phyloP scores from a whole-genome alignment of 2,113 vertebrate species.

The Peucedramus taeniatus region DNA sequence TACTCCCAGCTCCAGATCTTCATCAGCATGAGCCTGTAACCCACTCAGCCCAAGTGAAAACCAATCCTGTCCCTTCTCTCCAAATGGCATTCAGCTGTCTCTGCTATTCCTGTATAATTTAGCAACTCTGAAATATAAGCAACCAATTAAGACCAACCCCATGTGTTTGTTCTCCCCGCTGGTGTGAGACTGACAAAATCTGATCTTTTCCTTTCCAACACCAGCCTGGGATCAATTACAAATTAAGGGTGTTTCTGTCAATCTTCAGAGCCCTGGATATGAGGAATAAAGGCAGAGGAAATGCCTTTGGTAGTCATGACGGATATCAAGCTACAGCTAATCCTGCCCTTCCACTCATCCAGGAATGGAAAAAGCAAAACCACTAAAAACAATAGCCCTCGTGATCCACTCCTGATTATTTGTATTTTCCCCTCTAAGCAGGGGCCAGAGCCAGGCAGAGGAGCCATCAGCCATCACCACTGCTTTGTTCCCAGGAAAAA shows the following conservation, averaged over 20 bases:
- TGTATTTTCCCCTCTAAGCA: not conserved
- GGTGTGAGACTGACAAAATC: slow-evolving; percentile 47
- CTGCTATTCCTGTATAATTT: slow-evolving; percentile 52
- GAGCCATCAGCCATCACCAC: not conserved
- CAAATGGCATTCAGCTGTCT: slow-evolving; percentile 34
- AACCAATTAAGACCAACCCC: slow-evolving; percentile 52
- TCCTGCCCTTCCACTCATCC: not conserved
- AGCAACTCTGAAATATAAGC: slow-evolving; percentile 63
- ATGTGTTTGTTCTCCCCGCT: slow-evolving; percentile 23
- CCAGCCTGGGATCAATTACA: slow-evolving; percentile 22
- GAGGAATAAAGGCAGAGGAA: not conserved
- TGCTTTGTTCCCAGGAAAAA: not conserved
- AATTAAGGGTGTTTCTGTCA: slow-evolving; percentile 28
- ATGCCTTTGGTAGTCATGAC: not conserved
- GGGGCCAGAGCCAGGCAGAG: not conserved
- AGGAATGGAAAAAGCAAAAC: not conserved
- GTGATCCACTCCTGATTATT: not conserved
- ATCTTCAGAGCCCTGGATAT: not conserved
- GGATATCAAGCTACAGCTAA: not conserved
- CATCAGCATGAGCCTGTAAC: not conserved
- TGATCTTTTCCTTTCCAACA: slow-evolving; percentile 11
- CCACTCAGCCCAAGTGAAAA: slow-evolving; percentile 15
- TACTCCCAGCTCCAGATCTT: not conserved
- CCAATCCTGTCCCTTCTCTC: not conserved
- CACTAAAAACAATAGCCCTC: not conserved